phyloP scores from a whole-genome alignment of 2,888 invertebrate genomes.

The Monopis laevigella region DNA sequence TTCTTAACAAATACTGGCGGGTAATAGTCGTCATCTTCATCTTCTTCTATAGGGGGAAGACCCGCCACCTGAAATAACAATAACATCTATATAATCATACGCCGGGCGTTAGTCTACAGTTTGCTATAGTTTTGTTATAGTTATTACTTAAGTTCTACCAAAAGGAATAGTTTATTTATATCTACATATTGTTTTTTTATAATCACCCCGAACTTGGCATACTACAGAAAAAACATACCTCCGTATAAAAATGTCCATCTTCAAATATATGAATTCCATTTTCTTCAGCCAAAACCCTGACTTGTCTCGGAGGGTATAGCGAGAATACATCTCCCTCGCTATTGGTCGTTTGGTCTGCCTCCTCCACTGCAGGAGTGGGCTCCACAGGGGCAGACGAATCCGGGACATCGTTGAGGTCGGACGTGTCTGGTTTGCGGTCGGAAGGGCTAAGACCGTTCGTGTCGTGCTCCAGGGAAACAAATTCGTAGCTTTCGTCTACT shows the following conservation, averaged over 20 bases:
- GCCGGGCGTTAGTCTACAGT: no score
- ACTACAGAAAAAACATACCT: slow-evolving; percentile 51
- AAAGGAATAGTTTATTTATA: no score
- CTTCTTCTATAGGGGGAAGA: slow-evolving; percentile 77
- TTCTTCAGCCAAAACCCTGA: slow-evolving; percentile 78
- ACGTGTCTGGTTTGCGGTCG: slow-evolving; percentile 27
- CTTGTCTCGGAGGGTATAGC: slow-evolving; percentile 71
- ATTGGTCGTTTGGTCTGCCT: background rate
- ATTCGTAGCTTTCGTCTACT: slow-evolving; percentile 63
- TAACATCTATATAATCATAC: no score
- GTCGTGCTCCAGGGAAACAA: slow-evolving; percentile 51
- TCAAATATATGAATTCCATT: slow-evolving; percentile 91
- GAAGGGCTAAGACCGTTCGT: slow-evolving; percentile 34
- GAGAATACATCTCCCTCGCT: slow-evolving; percentile 32
- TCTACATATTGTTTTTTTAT: slow-evolving; percentile 1
- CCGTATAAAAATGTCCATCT: slow-evolving; percentile 94
- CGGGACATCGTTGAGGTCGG: background rate
- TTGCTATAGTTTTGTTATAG: no score
- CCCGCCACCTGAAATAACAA: slow-evolving; percentile 67
- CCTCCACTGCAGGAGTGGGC: background rate
- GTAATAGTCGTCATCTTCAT: slow-evolving; percentile 77
- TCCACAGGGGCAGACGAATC: background rate
- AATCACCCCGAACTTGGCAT: background rate
- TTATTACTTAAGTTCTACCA: no score
- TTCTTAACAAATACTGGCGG: slow-evolving; percentile 79